Evolutionary conservation across 2,797 vertebrate species (phyloP).

Genomic region (Oreonectes daqikongensis): DNA sequence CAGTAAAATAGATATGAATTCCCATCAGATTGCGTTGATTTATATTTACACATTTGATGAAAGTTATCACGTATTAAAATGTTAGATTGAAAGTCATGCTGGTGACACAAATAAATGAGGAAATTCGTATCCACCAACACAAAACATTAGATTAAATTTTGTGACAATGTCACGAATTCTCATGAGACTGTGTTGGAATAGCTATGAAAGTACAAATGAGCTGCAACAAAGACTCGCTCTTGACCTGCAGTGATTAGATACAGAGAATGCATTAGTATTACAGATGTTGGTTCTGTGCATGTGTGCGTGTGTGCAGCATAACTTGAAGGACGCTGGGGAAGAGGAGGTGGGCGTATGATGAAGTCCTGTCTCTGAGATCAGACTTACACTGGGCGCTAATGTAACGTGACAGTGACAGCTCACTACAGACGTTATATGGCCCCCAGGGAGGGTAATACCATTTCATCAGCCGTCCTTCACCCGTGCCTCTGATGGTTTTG

Average conservation of each 20-base stretch:
- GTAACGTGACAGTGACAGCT: constrained; percentile 41
- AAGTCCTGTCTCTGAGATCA: constrained; percentile 38
- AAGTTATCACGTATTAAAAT: too few species aligned
- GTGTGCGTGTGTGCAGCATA: neutral
- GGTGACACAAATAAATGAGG: too few species aligned
- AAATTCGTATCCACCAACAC: too few species aligned
- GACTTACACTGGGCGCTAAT: constrained; percentile 23
- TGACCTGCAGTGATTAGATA: neutral
- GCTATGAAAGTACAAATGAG: neutral
- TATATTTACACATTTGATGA: too few species aligned
- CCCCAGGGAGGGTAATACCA: constrained; percentile 35
- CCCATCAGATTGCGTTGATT: too few species aligned
- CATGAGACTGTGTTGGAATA: too few species aligned
- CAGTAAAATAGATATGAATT: too few species aligned
- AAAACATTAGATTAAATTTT: too few species aligned
- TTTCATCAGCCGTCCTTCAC: constrained; percentile 25
- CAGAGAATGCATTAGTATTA: neutral
- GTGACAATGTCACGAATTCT: too few species aligned
- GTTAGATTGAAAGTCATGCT: too few species aligned
- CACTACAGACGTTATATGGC: constrained; percentile 21
- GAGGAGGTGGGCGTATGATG: constrained; percentile 16
- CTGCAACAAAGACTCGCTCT: neutral
- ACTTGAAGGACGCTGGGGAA: constrained; percentile 6
- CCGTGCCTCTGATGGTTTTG: neutral
- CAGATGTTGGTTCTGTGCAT: neutral